phyloP scores from a whole-genome alignment of 2,888 invertebrate genomes.

The Bursaphelenchus okinawaensis region DNA sequence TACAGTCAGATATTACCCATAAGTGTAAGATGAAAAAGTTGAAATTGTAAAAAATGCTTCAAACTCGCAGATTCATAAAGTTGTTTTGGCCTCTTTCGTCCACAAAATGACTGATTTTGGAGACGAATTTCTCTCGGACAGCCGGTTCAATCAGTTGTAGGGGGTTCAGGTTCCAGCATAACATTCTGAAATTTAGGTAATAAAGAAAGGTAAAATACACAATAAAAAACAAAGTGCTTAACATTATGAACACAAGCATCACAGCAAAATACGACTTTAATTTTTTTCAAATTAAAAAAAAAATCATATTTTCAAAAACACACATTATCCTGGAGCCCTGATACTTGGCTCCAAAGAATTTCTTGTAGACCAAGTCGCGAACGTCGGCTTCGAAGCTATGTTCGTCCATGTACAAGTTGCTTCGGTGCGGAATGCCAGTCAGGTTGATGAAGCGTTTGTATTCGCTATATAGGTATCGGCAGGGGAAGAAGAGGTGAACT shows the following conservation, averaged over 20 bases:
- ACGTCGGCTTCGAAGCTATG: neutral
- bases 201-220: too few species aligned
- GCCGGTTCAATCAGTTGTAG: neutral
- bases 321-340: constrained; percentile 7
- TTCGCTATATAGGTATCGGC: neutral
- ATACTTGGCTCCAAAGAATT: constrained; percentile 1
- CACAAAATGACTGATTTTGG: neutral
- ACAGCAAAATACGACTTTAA: neutral
- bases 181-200: neutral
- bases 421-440: neutral
- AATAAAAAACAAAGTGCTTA: too few species aligned
- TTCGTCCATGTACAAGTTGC: neutral
- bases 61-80: neutral
- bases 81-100: neutral
- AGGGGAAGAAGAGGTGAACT: neutral
- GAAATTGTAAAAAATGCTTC: too few species aligned
- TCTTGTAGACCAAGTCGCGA: neutral
- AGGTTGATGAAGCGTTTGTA: constrained; percentile 1
- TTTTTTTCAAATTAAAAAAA: neutral
- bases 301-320: neutral
- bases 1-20: too few species aligned
- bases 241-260: too few species aligned
- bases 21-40: too few species aligned
- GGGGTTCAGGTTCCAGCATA: neutral
- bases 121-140: neutral